These are phyloP conservation scores for Ginglymostoma cirratum DNA, from an alignment of 2,113 vertebrate genomes.

Conservation along the genomic window DNA sequence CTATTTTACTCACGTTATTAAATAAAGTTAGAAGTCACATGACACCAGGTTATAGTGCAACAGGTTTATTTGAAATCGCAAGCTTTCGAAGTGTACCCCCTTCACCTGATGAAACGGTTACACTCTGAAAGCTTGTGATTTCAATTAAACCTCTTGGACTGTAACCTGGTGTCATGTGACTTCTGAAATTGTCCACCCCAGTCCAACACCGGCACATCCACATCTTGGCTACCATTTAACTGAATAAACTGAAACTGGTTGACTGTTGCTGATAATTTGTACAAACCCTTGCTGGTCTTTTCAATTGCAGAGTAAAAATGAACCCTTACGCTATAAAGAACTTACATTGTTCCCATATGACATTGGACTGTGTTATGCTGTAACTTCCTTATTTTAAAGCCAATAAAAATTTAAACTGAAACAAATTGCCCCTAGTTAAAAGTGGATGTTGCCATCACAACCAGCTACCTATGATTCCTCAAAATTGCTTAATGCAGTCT, in stretches of 20 bases:
- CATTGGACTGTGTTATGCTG: not conserved
- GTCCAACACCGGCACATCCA: no score
- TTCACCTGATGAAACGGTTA: no score
- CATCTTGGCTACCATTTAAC: not conserved
- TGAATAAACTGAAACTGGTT: not conserved
- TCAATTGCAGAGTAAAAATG: not conserved
- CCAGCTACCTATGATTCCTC: not conserved
- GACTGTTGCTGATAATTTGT: not conserved
- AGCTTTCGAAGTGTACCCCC: no score
- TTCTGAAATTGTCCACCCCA: no score
- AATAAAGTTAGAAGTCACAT: no score
- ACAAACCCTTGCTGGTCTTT: not conserved
- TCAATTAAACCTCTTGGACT: no score
- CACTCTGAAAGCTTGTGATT: no score
- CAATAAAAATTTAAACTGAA: slow-evolving; percentile 29
- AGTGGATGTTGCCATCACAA: not conserved
- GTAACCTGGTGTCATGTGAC: no score
- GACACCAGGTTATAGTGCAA: no score
- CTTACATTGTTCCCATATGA: slow-evolving; percentile 18
- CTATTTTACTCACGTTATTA: not conserved
- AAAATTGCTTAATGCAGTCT: not conserved
- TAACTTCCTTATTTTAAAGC: slow-evolving; percentile 14
- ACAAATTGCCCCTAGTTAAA: slow-evolving; percentile 15
- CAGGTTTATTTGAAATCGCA: no score
- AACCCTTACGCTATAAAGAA: not conserved